These are phyloP conservation scores for Bombus confusus DNA, from an alignment of 1,140 invertebrate species.

Conservation along the genomic window DNA sequence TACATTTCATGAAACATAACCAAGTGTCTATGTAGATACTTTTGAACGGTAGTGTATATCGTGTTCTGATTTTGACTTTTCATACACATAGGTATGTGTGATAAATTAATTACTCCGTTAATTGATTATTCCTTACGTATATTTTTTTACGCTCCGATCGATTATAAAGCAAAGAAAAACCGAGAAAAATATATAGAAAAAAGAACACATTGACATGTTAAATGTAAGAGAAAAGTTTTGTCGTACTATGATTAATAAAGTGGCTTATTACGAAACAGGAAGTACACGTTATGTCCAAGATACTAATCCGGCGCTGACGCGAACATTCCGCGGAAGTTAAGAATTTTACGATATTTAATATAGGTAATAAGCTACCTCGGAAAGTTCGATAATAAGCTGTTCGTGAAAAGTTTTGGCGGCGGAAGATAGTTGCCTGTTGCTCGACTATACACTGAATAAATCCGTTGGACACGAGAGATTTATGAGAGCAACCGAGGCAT, in stretches of 20 bases:
- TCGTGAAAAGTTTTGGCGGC: constrained; percentile 23
- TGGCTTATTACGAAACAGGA: constrained; percentile 34
- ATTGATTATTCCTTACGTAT: no score
- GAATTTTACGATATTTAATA: constrained; percentile 59
- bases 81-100: no score
- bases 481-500: not conserved
- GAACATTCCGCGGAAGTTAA: constrained; percentile 43
- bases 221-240: not conserved
- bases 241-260: constrained; percentile 43
- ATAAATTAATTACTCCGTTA: no score
- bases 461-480: not conserved
- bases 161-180: not conserved
- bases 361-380: constrained; percentile 36
- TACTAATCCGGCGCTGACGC: constrained; percentile 42
- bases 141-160: no score
- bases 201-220: not conserved
- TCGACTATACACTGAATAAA: constrained; percentile 24
- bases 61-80: no score
- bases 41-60: no score
- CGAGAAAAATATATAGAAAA: not conserved
- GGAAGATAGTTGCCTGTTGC: constrained; percentile 21
- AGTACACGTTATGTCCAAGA: constrained; percentile 7
- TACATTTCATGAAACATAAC: no score
- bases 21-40: no score
- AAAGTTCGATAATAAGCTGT: constrained; percentile 53